phyloP scores from a whole-genome alignment of 2,113 vertebrate species.

The Cervus canadensis region DNA sequence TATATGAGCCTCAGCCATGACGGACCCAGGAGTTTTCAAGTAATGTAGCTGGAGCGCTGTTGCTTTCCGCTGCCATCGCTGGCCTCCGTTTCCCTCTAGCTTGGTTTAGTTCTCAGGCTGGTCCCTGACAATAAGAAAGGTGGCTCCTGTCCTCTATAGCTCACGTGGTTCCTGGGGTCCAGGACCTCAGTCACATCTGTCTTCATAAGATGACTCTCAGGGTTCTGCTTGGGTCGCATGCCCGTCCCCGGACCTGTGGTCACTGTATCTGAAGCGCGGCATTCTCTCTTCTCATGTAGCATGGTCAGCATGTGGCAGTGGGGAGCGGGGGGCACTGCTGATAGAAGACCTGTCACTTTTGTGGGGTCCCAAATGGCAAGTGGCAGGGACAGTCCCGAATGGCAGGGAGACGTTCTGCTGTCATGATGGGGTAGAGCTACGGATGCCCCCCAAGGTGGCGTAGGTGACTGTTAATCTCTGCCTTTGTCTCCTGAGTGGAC shows the following conservation, averaged over 20 bases:
- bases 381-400: too few species aligned
- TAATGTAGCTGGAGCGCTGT: rapidly evolving
- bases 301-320: too few species aligned
- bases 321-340: background rate
- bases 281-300: background rate
- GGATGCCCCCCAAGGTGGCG: background rate
- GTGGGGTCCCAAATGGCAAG: background rate
- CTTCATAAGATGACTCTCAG: background rate
- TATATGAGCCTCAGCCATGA: background rate
- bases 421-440: background rate
- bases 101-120: background rate
- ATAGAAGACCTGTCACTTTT: background rate
- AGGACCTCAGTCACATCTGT: background rate
- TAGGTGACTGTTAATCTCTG: background rate
- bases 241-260: background rate
- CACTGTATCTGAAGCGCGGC: background rate
- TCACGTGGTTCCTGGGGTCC: background rate
- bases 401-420: background rate
- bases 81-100: background rate
- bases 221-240: background rate
- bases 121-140: background rate
- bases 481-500: background rate
- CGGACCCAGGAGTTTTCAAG: background rate
- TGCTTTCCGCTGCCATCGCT: background rate
- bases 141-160: background rate